Base-by-base conservation (phyloP, 1,140 invertebrate genomes). In the Andrena cerasifolii region DNA sequence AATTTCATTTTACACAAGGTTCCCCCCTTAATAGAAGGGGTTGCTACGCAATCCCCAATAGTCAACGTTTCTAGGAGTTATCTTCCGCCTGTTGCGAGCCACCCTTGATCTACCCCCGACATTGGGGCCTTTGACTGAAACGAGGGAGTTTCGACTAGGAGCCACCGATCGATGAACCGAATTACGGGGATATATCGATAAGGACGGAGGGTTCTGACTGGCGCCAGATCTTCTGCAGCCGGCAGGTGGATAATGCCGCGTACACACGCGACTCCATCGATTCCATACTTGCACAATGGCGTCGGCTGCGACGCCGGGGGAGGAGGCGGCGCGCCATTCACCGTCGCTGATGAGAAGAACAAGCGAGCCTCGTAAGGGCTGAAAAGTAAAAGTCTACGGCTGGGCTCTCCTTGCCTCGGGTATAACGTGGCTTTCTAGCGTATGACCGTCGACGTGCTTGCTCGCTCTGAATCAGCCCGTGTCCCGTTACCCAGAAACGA, bases 191-290 rank as follows among this genome's bases (percentile, higher is more conserved):
- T 53, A 79, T 66, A 65, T 75, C 72, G 72, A 75, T 53, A 63
- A 80, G 77, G 36, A 68, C 36, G 56, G 54, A 54, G 49, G 78
- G 56, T 67, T 40, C 72, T 80, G 56, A 77, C 78, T 86, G 89
- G 85, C 88, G 87, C 84, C 87, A 84, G 83, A 87, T 86, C 85
- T 89, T 87, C 88, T 87, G 88, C 82, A 86, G 79, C 79, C 83
- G 86, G 87, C 89, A 90, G 87, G 89, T 90, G 85, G 84, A 87
- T 89, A 91, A 90, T 86, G 86, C 85, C 81, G 77, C 67, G 82
- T 83, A 83, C 81, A 87, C 88, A 91, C 90, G 88, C 89, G 86
- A 91, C 83, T 87, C 79, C 86, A 90, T 90, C 86, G 89, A 90
- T 90, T 89, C 72, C 84, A 79, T 73, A 80, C 84, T 70, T 70